A percentile compares a stretch with the other conserved stretches of the same genome.
Conservation (phyloP, 1,140 invertebrate species). For the Cydia splendana region DNA sequence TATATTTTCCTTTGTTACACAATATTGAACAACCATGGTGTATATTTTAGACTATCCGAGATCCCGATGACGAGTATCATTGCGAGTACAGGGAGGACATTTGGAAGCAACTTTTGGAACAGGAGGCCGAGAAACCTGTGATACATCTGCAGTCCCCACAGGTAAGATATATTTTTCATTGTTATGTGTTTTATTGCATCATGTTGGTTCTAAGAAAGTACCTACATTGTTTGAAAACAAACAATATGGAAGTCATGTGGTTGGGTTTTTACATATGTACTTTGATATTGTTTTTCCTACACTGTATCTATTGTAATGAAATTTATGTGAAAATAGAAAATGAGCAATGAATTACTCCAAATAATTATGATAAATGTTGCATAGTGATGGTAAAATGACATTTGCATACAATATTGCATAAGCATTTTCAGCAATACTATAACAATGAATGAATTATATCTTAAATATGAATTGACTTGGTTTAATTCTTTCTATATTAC, state of each 20-base stretch:
- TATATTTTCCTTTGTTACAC: slow-evolving; percentile 17
- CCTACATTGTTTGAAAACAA: slow-evolving; percentile 6
- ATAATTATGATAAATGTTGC: too few species aligned
- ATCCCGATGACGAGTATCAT: slow-evolving; percentile 67
- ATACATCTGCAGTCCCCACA: slow-evolving; percentile 76
- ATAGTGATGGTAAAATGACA: too few species aligned
- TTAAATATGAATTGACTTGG: too few species aligned
- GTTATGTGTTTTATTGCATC: neutral
- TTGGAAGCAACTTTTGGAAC: slow-evolving; percentile 70
- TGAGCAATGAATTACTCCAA: too few species aligned
- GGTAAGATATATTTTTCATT: slow-evolving; percentile 45
- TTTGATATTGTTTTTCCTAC: neutral
- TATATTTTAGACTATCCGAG: slow-evolving; percentile 53
- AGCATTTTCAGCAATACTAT: too few species aligned
- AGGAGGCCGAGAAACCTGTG: slow-evolving; percentile 66
- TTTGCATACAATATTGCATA: too few species aligned
- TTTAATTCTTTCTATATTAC: too few species aligned
- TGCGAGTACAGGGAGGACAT: slow-evolving; percentile 73
- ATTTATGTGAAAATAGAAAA: too few species aligned
- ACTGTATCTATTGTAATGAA: too few species aligned
- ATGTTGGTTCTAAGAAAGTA: neutral
- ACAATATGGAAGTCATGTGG: neutral
- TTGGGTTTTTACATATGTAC: neutral
- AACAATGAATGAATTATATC: too few species aligned
- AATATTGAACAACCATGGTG: slow-evolving; percentile 28